Percentiles rank a stretch among this genome's conserved stretches.
phyloP scores from a whole-genome alignment of 2,113 vertebrate genomes.

The Gavia stellata region DNA sequence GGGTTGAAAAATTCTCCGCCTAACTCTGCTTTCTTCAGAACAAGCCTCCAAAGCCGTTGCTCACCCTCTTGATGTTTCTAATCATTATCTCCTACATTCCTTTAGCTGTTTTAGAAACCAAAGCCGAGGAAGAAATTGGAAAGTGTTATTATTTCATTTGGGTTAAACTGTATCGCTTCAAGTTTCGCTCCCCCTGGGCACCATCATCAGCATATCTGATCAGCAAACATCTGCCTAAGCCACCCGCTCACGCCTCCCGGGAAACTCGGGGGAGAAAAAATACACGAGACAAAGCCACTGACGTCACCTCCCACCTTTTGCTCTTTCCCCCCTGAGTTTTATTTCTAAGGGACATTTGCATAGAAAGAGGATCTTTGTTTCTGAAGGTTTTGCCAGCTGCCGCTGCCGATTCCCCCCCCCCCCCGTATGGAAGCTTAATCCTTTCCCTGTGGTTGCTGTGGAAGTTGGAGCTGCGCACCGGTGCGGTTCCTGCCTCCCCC shows the following conservation, averaged over 20 bases:
- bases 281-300: neutral
- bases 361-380: constrained; percentile 37
- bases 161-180: constrained; percentile 38
- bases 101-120: constrained; percentile 32
- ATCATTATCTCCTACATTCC: constrained; percentile 26
- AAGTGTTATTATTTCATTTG: constrained; percentile 61
- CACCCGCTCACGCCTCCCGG: neutral
- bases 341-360: constrained; percentile 55
- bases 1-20: neutral
- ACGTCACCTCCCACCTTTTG: neutral
- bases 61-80: constrained; percentile 41
- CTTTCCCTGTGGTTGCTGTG: neutral
- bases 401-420: neutral
- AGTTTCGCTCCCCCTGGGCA: neutral
- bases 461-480: neutral
- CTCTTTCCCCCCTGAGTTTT: constrained; percentile 8
- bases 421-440: constrained; percentile 7
- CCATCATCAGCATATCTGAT: constrained; percentile 54
- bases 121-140: constrained; percentile 18
- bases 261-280: constrained; percentile 2
- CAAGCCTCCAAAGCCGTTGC: neutral
- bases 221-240: constrained; percentile 50
- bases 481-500: neutral
- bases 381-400: neutral
- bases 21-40: neutral